phyloP scores from a whole-genome alignment of 2,113 vertebrate species.

The Gymnobelideus leadbeateri region DNA sequence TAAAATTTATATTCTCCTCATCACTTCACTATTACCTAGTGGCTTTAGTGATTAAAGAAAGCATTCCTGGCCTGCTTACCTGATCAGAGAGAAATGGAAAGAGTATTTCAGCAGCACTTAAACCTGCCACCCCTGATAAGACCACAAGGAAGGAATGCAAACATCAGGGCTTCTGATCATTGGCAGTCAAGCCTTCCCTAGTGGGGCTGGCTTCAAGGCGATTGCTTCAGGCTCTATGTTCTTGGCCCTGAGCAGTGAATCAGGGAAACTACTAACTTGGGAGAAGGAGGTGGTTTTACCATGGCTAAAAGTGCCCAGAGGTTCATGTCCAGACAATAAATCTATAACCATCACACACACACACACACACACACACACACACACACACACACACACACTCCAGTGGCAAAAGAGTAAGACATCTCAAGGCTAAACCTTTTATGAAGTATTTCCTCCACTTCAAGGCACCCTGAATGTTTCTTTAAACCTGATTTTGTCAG shows the following conservation, averaged over 20 bases:
- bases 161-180: not conserved
- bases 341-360: not conserved
- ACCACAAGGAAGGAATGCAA: not conserved
- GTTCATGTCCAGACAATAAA: not conserved
- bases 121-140: not conserved
- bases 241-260: not conserved
- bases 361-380: not conserved
- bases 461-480: not conserved
- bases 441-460: not conserved
- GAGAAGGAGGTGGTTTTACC: not conserved
- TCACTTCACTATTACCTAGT: not conserved
- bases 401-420: not conserved
- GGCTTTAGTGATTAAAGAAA: not conserved
- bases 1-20: slow-evolving; percentile 49
- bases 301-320: not conserved
- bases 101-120: not conserved
- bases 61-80: not conserved
- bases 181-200: not conserved
- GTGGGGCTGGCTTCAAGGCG: not conserved
- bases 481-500: not conserved
- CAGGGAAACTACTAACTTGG: not conserved
- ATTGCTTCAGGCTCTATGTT: not conserved
- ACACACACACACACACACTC: not conserved
- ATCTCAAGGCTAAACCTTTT: not conserved
- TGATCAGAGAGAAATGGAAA: slow-evolving; percentile 16